Conservation (phyloP, 2,797 vertebrate species). For the Aulostomus chinensis region DNA sequence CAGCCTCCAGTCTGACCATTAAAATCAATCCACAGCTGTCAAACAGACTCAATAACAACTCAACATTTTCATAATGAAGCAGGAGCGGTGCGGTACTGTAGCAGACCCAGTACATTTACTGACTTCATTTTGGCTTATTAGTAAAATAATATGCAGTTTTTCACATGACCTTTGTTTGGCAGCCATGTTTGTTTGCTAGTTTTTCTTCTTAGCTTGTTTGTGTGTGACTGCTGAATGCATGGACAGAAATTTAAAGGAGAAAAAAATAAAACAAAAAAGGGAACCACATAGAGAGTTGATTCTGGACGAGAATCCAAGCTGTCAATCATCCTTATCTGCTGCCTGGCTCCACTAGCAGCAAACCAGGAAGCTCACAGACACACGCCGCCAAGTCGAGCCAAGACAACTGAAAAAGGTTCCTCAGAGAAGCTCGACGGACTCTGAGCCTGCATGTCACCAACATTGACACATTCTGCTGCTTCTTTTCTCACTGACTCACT, state of each 20-base stretch:
- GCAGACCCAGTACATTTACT: no score
- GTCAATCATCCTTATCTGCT: constrained; percentile 30
- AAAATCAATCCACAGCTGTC: no score
- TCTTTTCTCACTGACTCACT: not conserved
- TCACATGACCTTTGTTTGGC: no score
- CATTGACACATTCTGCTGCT: constrained; percentile 6
- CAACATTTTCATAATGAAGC: no score
- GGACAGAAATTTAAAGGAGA: not conserved
- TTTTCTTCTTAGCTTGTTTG: not conserved
- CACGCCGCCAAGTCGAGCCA: not conserved
- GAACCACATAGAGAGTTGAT: constrained; percentile 1
- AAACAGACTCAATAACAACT: no score
- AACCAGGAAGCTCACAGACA: not conserved
- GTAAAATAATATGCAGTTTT: no score
- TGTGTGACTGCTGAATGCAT: not conserved
- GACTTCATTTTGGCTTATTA: no score
- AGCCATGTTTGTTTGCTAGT: no score
- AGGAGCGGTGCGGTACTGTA: no score
- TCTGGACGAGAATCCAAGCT: constrained; percentile 23
- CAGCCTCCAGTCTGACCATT: no score
- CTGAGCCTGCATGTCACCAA: constrained; percentile 6
- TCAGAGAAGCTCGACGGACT: constrained; percentile 1
- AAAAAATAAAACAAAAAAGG: no score
- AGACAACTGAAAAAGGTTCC: constrained; percentile 1
- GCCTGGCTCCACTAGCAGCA: constrained; percentile 8